These are phyloP conservation scores for Fissipunctia ypsillon DNA, from an alignment of 2,888 invertebrate genomes.

Conservation along the genomic window DNA sequence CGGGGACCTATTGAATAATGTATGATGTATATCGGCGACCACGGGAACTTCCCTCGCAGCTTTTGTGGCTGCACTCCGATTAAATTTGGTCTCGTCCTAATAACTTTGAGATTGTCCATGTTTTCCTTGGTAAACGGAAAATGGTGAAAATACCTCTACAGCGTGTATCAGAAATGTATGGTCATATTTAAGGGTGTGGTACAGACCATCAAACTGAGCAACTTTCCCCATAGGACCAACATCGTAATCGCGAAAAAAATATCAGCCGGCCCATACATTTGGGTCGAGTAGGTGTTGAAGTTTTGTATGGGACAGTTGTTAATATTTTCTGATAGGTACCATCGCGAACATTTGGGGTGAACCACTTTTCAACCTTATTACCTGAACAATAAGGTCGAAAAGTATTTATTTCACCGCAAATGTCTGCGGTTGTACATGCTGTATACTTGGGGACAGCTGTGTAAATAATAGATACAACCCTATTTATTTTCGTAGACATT, in stretches of 20 bases:
- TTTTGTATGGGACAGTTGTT: not conserved
- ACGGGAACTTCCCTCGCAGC: slow-evolving; percentile 41
- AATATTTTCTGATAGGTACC: too few relatives aligned
- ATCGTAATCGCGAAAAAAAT: not conserved
- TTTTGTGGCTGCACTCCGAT: slow-evolving; percentile 31
- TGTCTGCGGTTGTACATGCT: too few relatives aligned
- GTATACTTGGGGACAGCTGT: too few relatives aligned
- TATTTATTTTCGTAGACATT: too few relatives aligned
- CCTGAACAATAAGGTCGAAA: too few relatives aligned
- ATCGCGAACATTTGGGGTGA: too few relatives aligned
- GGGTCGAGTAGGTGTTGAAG: not conserved
- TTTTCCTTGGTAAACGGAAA: slow-evolving; percentile 1
- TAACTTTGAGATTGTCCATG: slow-evolving; percentile 23
- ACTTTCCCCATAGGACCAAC: not conserved
- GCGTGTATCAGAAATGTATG: not conserved
- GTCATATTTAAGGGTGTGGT: not conserved
- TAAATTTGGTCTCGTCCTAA: slow-evolving; percentile 42
- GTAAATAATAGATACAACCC: too few relatives aligned
- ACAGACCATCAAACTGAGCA: not conserved
- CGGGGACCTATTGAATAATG: slow-evolving; percentile 68
- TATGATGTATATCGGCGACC: slow-evolving; percentile 61
- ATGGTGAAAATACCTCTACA: not conserved
- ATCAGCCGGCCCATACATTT: not conserved
- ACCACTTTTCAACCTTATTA: too few relatives aligned
- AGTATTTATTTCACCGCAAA: too few relatives aligned